Conservation (phyloP, 2,888 invertebrate genomes). For the Nasonovia ribisnigri region DNA sequence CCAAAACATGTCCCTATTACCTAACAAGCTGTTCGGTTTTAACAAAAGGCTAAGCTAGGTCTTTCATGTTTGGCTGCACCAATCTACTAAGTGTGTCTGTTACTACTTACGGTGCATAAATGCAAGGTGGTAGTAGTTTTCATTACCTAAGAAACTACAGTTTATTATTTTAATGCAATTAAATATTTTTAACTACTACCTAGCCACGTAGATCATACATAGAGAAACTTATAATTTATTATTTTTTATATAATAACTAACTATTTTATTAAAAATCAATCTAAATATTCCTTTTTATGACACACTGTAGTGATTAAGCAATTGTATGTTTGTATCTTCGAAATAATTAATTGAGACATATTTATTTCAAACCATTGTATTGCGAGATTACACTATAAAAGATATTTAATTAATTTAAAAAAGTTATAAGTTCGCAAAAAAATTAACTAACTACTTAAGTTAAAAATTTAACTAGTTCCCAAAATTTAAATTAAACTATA, state of each 20-base stretch:
- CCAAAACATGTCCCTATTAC: background rate
- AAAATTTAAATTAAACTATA: background rate
- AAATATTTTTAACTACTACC: background rate
- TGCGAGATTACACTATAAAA: no score
- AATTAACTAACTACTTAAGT: background rate
- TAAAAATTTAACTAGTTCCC: background rate
- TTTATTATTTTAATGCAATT: background rate
- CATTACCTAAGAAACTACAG: no score
- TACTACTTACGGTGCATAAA: background rate
- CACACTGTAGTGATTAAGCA: background rate
- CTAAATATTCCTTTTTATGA: background rate
- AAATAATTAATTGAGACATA: background rate
- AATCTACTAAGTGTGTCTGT: background rate
- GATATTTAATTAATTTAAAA: background rate
- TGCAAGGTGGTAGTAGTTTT: background rate
- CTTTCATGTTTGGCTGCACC: background rate
- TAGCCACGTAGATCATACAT: background rate
- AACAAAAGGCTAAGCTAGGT: background rate
- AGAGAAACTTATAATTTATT: background rate
- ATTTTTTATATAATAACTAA: background rate
- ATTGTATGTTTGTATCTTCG: background rate
- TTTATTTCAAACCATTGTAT: no score
- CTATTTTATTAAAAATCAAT: background rate
- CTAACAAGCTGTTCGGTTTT: background rate
- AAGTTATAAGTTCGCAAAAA: background rate